A percentile compares a stretch with the other conserved stretches of the same genome.
phyloP scores from a whole-genome alignment of 2,888 invertebrate genomes.

The Ommatoiulus sabulosus region DNA sequence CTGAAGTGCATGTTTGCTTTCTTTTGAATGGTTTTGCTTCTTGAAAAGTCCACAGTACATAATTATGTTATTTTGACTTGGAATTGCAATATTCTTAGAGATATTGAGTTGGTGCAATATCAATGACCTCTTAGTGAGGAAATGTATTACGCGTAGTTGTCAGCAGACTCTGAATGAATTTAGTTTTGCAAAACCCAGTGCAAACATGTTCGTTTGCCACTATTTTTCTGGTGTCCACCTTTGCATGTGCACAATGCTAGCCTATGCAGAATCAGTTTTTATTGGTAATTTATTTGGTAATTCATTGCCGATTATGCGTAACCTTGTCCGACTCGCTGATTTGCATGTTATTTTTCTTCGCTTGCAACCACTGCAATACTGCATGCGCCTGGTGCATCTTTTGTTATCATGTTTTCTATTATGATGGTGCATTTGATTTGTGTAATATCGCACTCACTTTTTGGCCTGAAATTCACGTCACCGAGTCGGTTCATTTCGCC shows the following conservation, averaged over 20 bases:
- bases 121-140: neutral
- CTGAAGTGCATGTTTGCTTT: conserved; percentile 57
- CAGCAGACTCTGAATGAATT: conserved; percentile 21
- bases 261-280: neutral
- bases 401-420: conserved; percentile 53
- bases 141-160: neutral
- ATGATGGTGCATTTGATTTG: conserved; percentile 48
- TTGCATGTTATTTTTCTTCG: conserved; percentile 16
- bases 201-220: neutral
- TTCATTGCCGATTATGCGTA: neutral
- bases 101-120: neutral
- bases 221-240: conserved; percentile 5
- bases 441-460: neutral
- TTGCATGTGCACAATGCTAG: neutral
- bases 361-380: conserved; percentile 4
- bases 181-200: neutral
- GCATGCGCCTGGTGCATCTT: conserved; percentile 37
- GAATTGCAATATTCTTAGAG: neutral
- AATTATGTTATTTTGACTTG: neutral
- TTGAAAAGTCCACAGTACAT: neutral
- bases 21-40: conserved; percentile 31
- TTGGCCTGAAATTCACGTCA: neutral
- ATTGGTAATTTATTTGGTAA: neutral
- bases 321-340: neutral
- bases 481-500: neutral